Percentiles rank a stretch among this genome's conserved stretches.
Conservation (phyloP, 2,888 invertebrate genomes). For the Brassicogethes aeneus region DNA sequence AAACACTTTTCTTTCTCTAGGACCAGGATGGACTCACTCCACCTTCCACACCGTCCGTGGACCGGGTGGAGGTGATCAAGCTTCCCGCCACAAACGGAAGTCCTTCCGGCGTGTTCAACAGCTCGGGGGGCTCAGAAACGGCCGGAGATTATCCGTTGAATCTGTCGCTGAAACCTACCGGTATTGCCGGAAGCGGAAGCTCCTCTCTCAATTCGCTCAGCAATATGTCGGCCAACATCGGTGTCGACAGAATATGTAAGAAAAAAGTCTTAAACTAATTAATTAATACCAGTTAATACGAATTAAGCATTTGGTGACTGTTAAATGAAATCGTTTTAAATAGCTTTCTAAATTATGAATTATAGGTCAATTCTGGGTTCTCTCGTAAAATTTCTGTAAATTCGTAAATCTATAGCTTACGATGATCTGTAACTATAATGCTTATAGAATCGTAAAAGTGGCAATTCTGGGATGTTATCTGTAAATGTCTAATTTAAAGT, state of each 20-base stretch:
- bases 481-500: too few relatives aligned
- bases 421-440: too few relatives aligned
- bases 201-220: slow-evolving; percentile 51
- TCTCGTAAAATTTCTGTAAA: too few relatives aligned
- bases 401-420: too few relatives aligned
- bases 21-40: slow-evolving; percentile 29
- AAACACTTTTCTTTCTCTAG: too few relatives aligned
- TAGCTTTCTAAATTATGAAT: too few relatives aligned
- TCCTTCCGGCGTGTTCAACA: slow-evolving; percentile 31
- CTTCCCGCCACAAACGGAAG: slow-evolving; percentile 56
- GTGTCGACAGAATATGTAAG: slow-evolving; percentile 48
- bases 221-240: slow-evolving; percentile 45
- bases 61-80: slow-evolving; percentile 77
- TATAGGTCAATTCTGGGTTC: too few relatives aligned
- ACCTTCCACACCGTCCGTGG: slow-evolving; percentile 40
- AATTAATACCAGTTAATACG: too few relatives aligned
- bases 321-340: too few relatives aligned
- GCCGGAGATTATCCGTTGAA: slow-evolving; percentile 72
- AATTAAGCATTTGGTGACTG: too few relatives aligned
- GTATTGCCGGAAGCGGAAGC: slow-evolving; percentile 34
- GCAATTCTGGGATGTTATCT: too few relatives aligned
- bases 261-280: slow-evolving; percentile 17
- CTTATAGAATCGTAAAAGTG: too few relatives aligned
- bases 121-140: slow-evolving; percentile 38
- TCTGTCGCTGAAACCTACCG: slow-evolving; percentile 66